Evolutionary conservation across 2,888 invertebrate genomes (phyloP).

Genomic region (Aleiodes alternator): DNA sequence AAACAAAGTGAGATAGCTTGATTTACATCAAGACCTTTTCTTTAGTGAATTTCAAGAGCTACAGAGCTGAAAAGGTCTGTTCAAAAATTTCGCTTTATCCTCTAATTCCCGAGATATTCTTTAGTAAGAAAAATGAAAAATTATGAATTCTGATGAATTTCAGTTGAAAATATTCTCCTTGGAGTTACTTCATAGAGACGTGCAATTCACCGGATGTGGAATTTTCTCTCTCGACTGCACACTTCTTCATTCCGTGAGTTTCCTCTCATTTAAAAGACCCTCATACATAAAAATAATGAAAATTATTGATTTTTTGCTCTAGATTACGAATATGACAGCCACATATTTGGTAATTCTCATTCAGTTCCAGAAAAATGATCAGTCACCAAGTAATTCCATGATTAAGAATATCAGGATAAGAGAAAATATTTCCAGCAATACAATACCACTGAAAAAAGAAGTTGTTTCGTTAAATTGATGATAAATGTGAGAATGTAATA

Average conservation of each 20-base stretch:
- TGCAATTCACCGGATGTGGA: neutral
- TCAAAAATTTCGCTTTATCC: no score
- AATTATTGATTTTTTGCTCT: neutral
- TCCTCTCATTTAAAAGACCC: neutral
- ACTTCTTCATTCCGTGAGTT: neutral
- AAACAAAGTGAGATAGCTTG: no score
- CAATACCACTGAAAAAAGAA: no score
- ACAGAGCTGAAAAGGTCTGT: no score
- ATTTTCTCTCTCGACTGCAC: constrained; percentile 10
- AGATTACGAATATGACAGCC: constrained; percentile 10
- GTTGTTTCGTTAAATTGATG: no score
- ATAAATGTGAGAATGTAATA: no score
- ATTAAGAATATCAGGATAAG: neutral
- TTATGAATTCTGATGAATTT: neutral
- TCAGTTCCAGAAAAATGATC: neutral
- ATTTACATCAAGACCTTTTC: no score
- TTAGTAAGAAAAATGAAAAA: no score
- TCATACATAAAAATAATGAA: neutral
- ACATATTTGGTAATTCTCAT: constrained; percentile 11
- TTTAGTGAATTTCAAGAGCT: no score
- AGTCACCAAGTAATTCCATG: neutral
- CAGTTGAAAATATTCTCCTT: constrained; percentile 14
- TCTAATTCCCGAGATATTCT: no score
- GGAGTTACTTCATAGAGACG: neutral
- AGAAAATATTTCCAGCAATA: no score